These are phyloP conservation scores for Bathynomus jamesi DNA, from an alignment of 1,140 invertebrate genomes.

Conservation along the genomic window DNA sequence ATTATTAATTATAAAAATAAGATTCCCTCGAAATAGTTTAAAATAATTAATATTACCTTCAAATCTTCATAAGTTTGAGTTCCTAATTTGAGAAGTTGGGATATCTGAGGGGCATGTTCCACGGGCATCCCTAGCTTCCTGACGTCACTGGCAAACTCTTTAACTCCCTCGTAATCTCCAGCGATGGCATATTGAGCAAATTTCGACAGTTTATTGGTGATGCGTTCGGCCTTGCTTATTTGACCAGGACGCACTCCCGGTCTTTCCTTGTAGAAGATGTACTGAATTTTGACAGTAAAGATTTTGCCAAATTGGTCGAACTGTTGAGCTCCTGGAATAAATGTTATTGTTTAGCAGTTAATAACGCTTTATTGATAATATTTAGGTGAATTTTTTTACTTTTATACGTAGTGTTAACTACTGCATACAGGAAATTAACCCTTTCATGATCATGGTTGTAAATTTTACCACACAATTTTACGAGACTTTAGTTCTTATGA, in stretches of 20 bases:
- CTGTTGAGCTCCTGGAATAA: slow-evolving; percentile 70
- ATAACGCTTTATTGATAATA: too few species aligned
- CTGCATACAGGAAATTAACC: too few species aligned
- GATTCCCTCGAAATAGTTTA: too few species aligned
- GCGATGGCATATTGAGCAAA: slow-evolving; percentile 90
- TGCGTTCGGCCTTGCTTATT: slow-evolving; percentile 82
- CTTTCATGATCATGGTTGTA: too few species aligned
- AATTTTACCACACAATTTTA: too few species aligned
- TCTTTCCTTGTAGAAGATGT: slow-evolving; percentile 96
- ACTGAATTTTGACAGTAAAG: slow-evolving; percentile 96
- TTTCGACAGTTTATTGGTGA: slow-evolving; percentile 83
- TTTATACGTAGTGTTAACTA: too few species aligned
- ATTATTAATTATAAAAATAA: too few species aligned
- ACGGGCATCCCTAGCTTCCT: slow-evolving; percentile 90
- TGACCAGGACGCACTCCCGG: slow-evolving; percentile 93
- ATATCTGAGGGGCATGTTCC: slow-evolving; percentile 93
- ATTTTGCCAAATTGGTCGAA: slow-evolving; percentile 98
- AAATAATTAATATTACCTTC: too few species aligned
- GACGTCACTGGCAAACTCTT: slow-evolving; percentile 83
- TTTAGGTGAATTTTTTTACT: too few species aligned
- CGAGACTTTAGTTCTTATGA: too few species aligned
- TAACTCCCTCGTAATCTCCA: slow-evolving; percentile 82
- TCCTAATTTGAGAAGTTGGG: slow-evolving; percentile 92
- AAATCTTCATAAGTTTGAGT: slow-evolving; percentile 81
- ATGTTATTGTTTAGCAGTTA: too few species aligned